Conservation (phyloP, 2,888 invertebrate species). For the Ferrisia virgata region DNA sequence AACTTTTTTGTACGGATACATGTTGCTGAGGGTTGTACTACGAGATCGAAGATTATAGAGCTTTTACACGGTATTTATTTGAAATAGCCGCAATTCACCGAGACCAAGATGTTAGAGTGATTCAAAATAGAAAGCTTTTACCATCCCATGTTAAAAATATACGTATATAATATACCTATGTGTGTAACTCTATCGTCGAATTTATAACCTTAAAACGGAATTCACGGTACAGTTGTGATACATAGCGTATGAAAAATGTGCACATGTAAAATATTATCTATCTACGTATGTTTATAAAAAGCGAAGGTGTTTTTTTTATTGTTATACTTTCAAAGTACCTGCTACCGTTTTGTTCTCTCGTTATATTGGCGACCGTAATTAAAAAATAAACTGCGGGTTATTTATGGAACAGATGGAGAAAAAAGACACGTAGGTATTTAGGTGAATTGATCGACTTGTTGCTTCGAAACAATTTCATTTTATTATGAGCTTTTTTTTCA, state of each 20-base stretch:
- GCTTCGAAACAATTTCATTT: neutral
- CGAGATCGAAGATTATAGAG: neutral
- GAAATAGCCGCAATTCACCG: neutral
- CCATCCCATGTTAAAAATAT: neutral
- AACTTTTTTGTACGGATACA: neutral
- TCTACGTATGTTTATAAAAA: neutral
- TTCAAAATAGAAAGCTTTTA: conserved; percentile 6
- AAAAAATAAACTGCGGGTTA: neutral
- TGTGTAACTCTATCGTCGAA: neutral
- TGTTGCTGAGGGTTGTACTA: neutral
- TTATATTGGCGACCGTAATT: neutral
- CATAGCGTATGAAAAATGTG: neutral
- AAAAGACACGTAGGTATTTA: neutral
- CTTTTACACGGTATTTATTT: conserved; percentile 12
- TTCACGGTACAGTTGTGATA: neutral
- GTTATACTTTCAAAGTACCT: neutral
- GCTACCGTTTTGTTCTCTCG: neutral
- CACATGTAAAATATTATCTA: neutral
- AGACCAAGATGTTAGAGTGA: neutral
- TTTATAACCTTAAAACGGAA: neutral
- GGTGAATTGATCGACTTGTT: neutral
- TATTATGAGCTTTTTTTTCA: neutral
- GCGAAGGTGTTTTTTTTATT: neutral
- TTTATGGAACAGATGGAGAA: neutral
- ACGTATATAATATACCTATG: neutral